Evolutionary conservation across 2,797 vertebrate species (phyloP), one percentile per base, ranked within the genome.

Genomic region (Eptatretus atami): DNA sequence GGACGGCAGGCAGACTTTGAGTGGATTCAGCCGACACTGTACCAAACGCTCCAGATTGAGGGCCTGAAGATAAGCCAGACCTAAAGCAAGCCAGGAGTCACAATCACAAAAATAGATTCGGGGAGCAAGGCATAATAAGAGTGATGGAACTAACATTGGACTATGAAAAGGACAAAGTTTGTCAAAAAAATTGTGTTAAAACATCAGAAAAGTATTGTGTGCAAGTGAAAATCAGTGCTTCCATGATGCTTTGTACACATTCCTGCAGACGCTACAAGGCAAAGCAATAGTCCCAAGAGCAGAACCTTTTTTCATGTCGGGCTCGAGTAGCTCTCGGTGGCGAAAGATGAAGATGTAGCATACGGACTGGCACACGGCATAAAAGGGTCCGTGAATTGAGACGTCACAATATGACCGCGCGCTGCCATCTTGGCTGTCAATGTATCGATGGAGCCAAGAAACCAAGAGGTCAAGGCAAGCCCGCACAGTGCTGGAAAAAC

Each of bases 1-100:
- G 0, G 80, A 75, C 0, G 87, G 82, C 67, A 95, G 75, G 69
- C 88, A 95, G 31, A 93, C 81, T 74, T 88, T 94, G 65, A 98
- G 76, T 1, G 90, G 90, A 67, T 98, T 98, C 52, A 94, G 76
- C 69, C 83, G 88, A 67, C 80, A 83, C 82, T 88, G 84, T 55
- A 98, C 81, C 13, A 98, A 76, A 19, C 82, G 82, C 68, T 95
- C 86, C 69, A 98, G 78, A 73, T 98, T 98, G 63, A 98, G 75
- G 68, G 76, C 77, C 69, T 93, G 84, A 60, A 98, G 77, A 65
- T 88, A 95, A 0, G 76, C 71, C 68, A 98, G 72, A 67, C 90
- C 88, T 95, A 70, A 52, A 44, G 31, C 31, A 44, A 44, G 31
- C 2, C 31, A 44, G 31, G 31, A 8, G 31, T 44, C 31, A 44